These are phyloP conservation scores for Papilio machaon DNA, from an alignment of 1,140 invertebrate species.

Conservation along the genomic window DNA sequence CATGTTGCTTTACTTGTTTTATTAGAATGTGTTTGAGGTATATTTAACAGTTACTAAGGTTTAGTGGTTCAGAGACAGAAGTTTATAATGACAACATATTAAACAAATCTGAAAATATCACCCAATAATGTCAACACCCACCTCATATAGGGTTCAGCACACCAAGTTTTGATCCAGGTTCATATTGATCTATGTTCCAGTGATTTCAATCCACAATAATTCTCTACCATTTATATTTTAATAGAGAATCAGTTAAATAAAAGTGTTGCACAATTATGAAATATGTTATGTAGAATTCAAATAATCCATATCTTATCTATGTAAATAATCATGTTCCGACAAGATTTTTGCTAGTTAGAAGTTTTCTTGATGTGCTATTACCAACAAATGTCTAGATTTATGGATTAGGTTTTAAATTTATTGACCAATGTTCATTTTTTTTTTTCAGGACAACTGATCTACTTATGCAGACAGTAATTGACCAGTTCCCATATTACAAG, in stretches of 20 bases:
- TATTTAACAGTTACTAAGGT: too few relatives aligned
- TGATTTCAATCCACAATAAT: too few relatives aligned
- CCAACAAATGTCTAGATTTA: background rate
- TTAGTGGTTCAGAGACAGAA: too few relatives aligned
- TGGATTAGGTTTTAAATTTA: background rate
- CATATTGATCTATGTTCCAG: too few relatives aligned
- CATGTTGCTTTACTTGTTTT: background rate
- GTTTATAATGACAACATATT: too few relatives aligned
- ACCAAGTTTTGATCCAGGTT: too few relatives aligned
- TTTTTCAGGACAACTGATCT: conserved; percentile 75
- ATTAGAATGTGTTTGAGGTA: too few relatives aligned
- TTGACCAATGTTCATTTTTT: conserved; percentile 34
- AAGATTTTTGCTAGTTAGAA: background rate
- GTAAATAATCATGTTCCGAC: background rate
- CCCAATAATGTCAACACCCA: too few relatives aligned
- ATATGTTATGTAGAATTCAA: background rate
- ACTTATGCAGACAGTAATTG: conserved; percentile 69
- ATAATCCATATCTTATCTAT: background rate
- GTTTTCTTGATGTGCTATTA: too few relatives aligned
- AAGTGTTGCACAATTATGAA: conserved; percentile 7
- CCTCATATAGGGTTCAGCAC: too few relatives aligned
- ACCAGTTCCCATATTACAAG: conserved; percentile 80
- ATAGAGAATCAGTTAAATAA: background rate
- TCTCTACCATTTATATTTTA: too few relatives aligned
- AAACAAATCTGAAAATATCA: too few relatives aligned